These are phyloP conservation scores for Hirudinaria manillensis DNA, from an alignment of 2,888 invertebrate species.

Conservation along the genomic window DNA sequence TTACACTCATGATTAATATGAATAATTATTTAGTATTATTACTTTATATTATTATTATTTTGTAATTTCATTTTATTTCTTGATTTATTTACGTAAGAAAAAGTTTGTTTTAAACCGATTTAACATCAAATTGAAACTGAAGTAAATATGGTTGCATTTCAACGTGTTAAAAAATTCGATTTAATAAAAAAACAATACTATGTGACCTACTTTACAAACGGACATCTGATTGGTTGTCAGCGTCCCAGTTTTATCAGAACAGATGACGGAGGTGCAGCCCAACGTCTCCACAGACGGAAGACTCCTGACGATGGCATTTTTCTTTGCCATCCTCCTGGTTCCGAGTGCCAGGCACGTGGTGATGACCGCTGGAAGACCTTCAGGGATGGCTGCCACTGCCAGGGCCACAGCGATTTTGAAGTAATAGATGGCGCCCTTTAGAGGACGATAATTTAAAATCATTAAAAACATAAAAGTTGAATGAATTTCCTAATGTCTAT, in stretches of 20 bases:
- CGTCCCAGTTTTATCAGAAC: conserved; percentile 99
- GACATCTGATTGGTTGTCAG: conserved; percentile 99
- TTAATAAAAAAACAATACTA: no score
- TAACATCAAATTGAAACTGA: neutral
- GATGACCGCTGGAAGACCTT: conserved; percentile 99
- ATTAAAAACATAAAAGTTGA: neutral
- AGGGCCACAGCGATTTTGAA: conserved; percentile 99
- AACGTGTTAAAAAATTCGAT: neutral
- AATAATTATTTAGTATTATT: no score
- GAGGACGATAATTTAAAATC: neutral
- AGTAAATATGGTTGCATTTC: neutral
- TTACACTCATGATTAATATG: no score
- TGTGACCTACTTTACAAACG: conserved; percentile 68
- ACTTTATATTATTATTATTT: no score
- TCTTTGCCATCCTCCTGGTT: conserved; percentile 96
- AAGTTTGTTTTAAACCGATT: no score
- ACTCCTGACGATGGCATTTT: conserved; percentile 98
- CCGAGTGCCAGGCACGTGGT: conserved; percentile 91
- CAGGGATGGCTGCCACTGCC: conserved; percentile 98
- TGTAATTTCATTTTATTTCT: no score
- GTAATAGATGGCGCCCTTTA: conserved; percentile 92
- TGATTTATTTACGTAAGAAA: no score
- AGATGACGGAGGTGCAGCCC: conserved; percentile 99
- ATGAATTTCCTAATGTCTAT: neutral
- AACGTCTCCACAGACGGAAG: conserved; percentile 79